Conservation (phyloP, 2,888 invertebrate species). For the Formica aserva region DNA sequence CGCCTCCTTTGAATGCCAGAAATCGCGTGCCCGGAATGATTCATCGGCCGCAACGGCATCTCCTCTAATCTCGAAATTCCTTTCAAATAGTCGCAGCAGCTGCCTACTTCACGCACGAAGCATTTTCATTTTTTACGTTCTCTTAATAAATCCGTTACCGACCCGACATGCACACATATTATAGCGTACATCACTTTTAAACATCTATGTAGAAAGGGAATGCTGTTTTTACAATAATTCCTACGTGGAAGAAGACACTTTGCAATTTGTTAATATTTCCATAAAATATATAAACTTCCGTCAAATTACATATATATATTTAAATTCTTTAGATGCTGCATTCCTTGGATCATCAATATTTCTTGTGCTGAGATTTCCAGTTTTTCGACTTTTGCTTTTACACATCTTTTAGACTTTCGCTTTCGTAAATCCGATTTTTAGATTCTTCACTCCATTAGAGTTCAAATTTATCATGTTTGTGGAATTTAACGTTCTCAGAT, state of each 20-base stretch:
- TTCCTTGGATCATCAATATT: slow-evolving; percentile 13
- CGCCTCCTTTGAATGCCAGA: slow-evolving; percentile 79
- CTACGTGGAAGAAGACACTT: neutral
- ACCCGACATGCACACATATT: slow-evolving; percentile 1
- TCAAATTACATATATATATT: neutral
- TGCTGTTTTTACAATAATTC: slow-evolving; percentile 1
- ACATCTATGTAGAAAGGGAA: slow-evolving; percentile 5
- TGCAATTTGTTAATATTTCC: slow-evolving; percentile 38
- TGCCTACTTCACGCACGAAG: slow-evolving; percentile 17
- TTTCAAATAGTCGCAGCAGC: slow-evolving; percentile 68
- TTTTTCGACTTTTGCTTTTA: neutral
- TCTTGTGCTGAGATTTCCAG: slow-evolving; percentile 3
- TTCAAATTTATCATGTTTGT: neutral
- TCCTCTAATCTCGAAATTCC: slow-evolving; percentile 75
- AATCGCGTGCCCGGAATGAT: slow-evolving; percentile 73
- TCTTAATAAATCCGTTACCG: slow-evolving; percentile 63
- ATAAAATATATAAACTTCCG: neutral
- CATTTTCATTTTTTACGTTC: slow-evolving; percentile 51
- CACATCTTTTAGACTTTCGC: neutral
- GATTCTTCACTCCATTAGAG: neutral
- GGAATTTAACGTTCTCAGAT: neutral
- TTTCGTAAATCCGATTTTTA: slow-evolving; percentile 9
- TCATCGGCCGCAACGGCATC: slow-evolving; percentile 74
- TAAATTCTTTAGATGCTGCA: neutral
- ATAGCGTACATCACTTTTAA: slow-evolving; percentile 53